Evolutionary conservation across 2,888 invertebrate genomes (phyloP), one percentile per base, ranked within the genome.

Genomic region (Calameuta pallipes): DNA sequence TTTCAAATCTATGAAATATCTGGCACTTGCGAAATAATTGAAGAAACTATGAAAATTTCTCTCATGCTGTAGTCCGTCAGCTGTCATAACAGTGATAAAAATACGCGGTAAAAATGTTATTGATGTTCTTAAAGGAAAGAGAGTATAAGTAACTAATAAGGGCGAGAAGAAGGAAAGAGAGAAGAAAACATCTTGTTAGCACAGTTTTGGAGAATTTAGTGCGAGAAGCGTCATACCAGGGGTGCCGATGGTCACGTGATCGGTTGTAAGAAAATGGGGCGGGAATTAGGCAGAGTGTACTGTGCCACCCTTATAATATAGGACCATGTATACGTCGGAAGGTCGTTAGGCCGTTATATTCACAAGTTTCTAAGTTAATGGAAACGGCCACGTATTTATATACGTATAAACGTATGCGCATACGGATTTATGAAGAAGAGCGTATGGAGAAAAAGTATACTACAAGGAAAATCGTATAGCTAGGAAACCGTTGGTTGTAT

Each of bases 391-490:
- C 69, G 30, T 34, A 31, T 76, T 12, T 69, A 69, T 34, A 73
- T 41, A 56, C 30, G 36, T 41, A 73, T 75, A 73, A 33, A 69
- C 33, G 71, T 37, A 69, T 75, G 70, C 71, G 78, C 73, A 74
- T 78, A 81, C 78, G 71, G 70, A 78, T 75, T 75, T 78, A 76
- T 31, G 33, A 74, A 80, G 33, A 76, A 34, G 4, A 73, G 69
- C 11, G 73, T 31, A 76, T 76, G 68, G 77, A 74, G 68, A 78
- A 78, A 71, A 75, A 77, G 80, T 69, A 76, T 77, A 75, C 68
- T 35, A 74, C 69, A 30, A 56, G 77, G 74, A 83, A 83, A 81
- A 76, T 77, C 41, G 37, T 37, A 56, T 23, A 56, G 23, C 23
- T 56, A 56, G 41, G 23, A 9, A 56, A 56, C 23, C 23, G 23